phyloP scores from a whole-genome alignment of 2,797 vertebrate species.

The Acipenser oxyrinchus region DNA sequence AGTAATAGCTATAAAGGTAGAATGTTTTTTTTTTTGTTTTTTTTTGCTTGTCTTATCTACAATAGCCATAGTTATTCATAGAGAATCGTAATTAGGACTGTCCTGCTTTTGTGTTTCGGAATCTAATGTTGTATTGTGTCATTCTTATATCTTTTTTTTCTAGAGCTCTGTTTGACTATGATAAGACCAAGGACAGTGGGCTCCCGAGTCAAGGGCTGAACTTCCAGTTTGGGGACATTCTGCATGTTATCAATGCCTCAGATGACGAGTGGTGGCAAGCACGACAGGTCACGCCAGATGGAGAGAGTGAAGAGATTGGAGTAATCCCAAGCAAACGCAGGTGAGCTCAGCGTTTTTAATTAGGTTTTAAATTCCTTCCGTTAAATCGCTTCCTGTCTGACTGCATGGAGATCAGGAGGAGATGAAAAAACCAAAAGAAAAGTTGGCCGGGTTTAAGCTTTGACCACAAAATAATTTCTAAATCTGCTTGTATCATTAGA shows the following conservation, averaged over 20 bases:
- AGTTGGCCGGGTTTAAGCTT: neutral
- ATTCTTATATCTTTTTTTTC: constrained; percentile 8
- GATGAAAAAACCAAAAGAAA: neutral
- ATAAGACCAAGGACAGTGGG: constrained; percentile 89
- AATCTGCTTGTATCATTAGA: too few relatives aligned
- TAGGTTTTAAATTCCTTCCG: neutral
- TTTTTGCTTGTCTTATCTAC: too few relatives aligned
- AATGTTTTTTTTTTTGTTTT: too few relatives aligned
- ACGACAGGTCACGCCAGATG: constrained; percentile 76
- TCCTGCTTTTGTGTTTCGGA: too few relatives aligned
- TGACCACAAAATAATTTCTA: neutral
- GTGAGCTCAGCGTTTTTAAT: constrained; percentile 43
- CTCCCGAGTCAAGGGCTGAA: constrained; percentile 91
- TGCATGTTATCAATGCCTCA: constrained; percentile 93
- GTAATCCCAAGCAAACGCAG: constrained; percentile 96
- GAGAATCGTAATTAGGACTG: too few relatives aligned
- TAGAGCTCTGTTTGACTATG: constrained; percentile 94
- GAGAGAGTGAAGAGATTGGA: constrained; percentile 88
- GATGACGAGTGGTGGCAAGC: constrained; percentile 99
- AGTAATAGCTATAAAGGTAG: too few relatives aligned
- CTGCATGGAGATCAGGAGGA: neutral
- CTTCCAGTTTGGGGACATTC: constrained; percentile 90
- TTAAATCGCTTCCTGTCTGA: neutral
- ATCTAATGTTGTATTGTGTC: too few relatives aligned
- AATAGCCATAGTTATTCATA: too few relatives aligned